These are phyloP conservation scores for Lithophane leautieri DNA, from an alignment of 2,888 invertebrate species.

Conservation along the genomic window DNA sequence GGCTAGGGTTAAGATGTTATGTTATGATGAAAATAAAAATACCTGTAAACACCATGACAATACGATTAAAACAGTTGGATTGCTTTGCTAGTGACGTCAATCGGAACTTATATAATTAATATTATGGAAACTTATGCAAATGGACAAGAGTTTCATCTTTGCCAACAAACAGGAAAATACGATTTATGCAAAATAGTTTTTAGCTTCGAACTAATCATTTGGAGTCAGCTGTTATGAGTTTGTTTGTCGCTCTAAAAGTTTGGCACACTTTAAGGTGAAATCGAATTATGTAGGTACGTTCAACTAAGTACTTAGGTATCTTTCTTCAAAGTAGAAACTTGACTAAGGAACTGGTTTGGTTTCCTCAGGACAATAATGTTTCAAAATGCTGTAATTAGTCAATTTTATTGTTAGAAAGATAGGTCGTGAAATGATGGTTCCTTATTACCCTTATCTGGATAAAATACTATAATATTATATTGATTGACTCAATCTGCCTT, in stretches of 20 bases:
- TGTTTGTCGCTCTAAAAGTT: conserved; percentile 29
- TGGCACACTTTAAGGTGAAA: conserved; percentile 36
- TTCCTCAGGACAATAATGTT: background rate
- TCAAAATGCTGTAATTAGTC: background rate
- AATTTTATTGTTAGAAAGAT: background rate
- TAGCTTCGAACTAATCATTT: background rate
- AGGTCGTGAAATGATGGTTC: background rate
- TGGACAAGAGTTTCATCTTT: conserved; percentile 6
- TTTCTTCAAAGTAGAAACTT: conserved; percentile 4
- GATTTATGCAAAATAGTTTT: background rate
- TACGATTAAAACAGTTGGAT: conserved; percentile 14
- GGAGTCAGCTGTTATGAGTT: conserved; percentile 19
- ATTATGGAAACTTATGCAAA: conserved; percentile 16
- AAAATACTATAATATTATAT: background rate
- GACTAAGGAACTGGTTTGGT: conserved; percentile 1
- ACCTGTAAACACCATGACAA: background rate
- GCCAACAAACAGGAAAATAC: conserved; percentile 24
- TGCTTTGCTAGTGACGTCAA: conserved; percentile 38
- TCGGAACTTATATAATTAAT: conserved; percentile 36
- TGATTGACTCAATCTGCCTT: background rate
- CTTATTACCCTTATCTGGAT: too few species aligned
- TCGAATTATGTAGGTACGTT: background rate
- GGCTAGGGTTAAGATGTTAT: background rate
- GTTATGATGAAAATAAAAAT: background rate
- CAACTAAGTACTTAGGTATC: background rate